Base-by-base conservation (phyloP, 1,140 invertebrate species). In the Heliconius nattereri region DNA sequence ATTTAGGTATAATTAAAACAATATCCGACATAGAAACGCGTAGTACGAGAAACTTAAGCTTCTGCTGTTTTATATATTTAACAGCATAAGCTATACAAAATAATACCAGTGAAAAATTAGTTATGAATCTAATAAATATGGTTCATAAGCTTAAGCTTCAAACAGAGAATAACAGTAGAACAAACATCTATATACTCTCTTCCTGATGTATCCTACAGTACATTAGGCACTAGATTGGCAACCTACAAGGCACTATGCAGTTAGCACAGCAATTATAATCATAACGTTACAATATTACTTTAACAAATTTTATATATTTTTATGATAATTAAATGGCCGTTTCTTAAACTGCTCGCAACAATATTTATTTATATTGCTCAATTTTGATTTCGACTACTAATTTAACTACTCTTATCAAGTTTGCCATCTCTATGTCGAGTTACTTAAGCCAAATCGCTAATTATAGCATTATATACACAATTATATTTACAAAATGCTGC, bases 231-330 rank as follows among this genome's bases (percentile, higher is more conserved):
- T 94, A 94, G 90, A 92, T 94, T 95, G 94, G 94, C 93, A 93
- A 94, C 94, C 94, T 94, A 94, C 94, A 95, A 95, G 94, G 94
- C 94, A 95, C 94, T 94, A 94, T 94, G 92, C 92, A 94, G 89
- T 92, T 94, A 94, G 92, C 92, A 94, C 92, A 94, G 91, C 92
- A 93, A 89, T 90, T 87, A 90, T 91, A 89, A 82, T 77, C 72
- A 71, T 80, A 82, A 78, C 75, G 70, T 83, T 81, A 81, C 82
- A 86, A 83, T 79, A 83, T 81, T 83, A 73, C 71, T 82, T 90
- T 90, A 86, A 86, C 83, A 86, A 86, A 85, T 82, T 79, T 79
- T 82, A 85, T 84, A 83, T 80, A 81, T 74, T 80, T 83, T 57
- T 78, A 83, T 79, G 71, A 81, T 81, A 76, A 80, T 79, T 70